Percentiles rank a stretch among this genome's conserved stretches.
phyloP scores from a whole-genome alignment of 2,888 invertebrate genomes.

The Aleiodes leptofemur region DNA sequence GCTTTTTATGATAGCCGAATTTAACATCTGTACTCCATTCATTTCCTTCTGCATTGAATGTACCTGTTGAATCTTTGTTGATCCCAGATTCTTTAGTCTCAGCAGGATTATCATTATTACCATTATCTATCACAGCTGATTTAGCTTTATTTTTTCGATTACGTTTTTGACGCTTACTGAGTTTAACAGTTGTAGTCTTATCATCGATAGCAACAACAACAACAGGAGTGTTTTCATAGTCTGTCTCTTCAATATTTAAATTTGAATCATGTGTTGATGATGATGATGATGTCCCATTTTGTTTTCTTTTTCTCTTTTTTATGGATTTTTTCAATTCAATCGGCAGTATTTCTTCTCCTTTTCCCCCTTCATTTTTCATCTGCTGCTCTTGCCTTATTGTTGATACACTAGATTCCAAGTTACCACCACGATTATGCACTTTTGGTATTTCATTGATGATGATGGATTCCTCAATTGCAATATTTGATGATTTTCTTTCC shows the following conservation, averaged over 20 bases:
- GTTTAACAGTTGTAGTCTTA: slow-evolving; percentile 42
- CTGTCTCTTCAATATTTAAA: slow-evolving; percentile 44
- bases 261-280: slow-evolving; percentile 27
- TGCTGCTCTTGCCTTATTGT: slow-evolving; percentile 1
- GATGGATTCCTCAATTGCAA: slow-evolving; percentile 39
- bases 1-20: slow-evolving; percentile 26
- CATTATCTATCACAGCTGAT: slow-evolving; percentile 33
- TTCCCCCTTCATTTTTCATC: slow-evolving; percentile 40
- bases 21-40: slow-evolving; percentile 57
- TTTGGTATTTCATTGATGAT: slow-evolving; percentile 20
- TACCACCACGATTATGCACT: neutral
- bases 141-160: slow-evolving; percentile 60
- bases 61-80: slow-evolving; percentile 21
- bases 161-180: slow-evolving; percentile 68
- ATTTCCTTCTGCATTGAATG: slow-evolving; percentile 58
- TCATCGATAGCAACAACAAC: neutral
- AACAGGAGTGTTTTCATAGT: slow-evolving; percentile 16
- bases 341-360: slow-evolving; percentile 55
- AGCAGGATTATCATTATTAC: slow-evolving; percentile 1
- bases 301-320: too few species aligned
- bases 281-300: too few species aligned
- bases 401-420: neutral
- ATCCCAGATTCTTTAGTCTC: slow-evolving; percentile 42
- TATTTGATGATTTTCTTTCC: neutral
- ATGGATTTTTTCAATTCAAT: too few species aligned